These are phyloP conservation scores for Rhizomys pruinosus DNA, from an alignment of 2,113 vertebrate species.

Conservation along the genomic window DNA sequence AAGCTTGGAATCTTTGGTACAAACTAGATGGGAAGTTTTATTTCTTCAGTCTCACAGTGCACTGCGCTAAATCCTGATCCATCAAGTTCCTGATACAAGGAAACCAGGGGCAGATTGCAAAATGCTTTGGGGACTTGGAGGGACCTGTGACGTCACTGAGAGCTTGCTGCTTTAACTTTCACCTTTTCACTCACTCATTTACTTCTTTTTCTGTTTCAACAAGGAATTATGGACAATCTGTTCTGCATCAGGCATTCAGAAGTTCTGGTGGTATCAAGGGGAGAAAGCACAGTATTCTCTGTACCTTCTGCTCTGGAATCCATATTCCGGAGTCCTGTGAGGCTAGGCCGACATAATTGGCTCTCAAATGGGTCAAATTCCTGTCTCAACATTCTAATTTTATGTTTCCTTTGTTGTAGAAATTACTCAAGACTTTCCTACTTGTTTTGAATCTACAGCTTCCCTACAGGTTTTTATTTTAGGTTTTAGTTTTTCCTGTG, in stretches of 20 bases:
- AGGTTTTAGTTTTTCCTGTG: background rate
- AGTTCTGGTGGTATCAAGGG: background rate
- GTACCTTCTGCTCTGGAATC: background rate
- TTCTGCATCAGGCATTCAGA: background rate
- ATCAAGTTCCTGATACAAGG: background rate
- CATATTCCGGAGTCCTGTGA: background rate
- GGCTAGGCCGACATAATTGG: background rate
- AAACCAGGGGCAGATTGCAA: background rate
- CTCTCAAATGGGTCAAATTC: background rate
- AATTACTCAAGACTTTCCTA: slow-evolving; percentile 1
- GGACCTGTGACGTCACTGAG: background rate
- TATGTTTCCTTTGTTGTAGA: background rate
- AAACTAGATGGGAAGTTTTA: background rate
- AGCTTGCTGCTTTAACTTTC: slow-evolving; percentile 38
- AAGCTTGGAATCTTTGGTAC: background rate
- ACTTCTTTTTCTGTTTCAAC: background rate
- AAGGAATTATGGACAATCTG: background rate
- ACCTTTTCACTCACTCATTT: background rate
- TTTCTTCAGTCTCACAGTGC: background rate
- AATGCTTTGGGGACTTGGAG: background rate
- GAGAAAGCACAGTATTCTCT: background rate
- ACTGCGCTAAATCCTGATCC: background rate
- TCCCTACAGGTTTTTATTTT: background rate
- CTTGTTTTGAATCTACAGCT: background rate
- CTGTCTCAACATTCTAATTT: background rate